These are phyloP conservation scores for Diplolepis rosae DNA, from an alignment of 2,888 invertebrate genomes.

Conservation along the genomic window DNA sequence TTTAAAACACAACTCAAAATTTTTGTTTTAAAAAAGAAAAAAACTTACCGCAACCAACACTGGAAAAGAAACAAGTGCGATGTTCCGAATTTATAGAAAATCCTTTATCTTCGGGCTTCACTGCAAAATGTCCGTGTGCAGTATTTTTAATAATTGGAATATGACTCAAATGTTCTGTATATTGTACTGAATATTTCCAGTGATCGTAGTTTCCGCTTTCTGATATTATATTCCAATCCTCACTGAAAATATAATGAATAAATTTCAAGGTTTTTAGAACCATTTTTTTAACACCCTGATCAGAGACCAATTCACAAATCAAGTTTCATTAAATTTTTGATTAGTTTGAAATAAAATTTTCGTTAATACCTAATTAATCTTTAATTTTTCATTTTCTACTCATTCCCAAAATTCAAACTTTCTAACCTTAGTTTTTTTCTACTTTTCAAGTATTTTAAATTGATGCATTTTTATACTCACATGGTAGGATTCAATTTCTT, in stretches of 20 bases:
- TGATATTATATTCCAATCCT: slow-evolving; percentile 78
- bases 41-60: slow-evolving; percentile 78
- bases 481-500: slow-evolving; percentile 82
- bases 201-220: slow-evolving; percentile 81
- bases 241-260: slow-evolving; percentile 69
- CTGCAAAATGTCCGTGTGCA: slow-evolving; percentile 77
- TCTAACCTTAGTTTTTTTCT: background rate
- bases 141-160: slow-evolving; percentile 79
- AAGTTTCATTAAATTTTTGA: too few species aligned
- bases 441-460: slow-evolving; percentile 21
- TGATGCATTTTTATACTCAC: slow-evolving; percentile 74
- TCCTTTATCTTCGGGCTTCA: slow-evolving; percentile 74
- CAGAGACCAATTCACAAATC: too few species aligned
- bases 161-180: slow-evolving; percentile 80
- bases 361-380: too few species aligned
- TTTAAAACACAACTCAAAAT: too few species aligned
- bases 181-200: slow-evolving; percentile 82
- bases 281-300: too few species aligned
- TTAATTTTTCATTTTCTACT: too few species aligned
- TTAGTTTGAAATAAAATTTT: too few species aligned
- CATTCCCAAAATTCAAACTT: too few species aligned
- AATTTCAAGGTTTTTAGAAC: too few species aligned
- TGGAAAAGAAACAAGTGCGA: slow-evolving; percentile 78
- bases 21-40: slow-evolving; percentile 8
- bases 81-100: slow-evolving; percentile 79